phyloP scores from a whole-genome alignment of 2,797 vertebrate genomes.

The Nasua narica region DNA sequence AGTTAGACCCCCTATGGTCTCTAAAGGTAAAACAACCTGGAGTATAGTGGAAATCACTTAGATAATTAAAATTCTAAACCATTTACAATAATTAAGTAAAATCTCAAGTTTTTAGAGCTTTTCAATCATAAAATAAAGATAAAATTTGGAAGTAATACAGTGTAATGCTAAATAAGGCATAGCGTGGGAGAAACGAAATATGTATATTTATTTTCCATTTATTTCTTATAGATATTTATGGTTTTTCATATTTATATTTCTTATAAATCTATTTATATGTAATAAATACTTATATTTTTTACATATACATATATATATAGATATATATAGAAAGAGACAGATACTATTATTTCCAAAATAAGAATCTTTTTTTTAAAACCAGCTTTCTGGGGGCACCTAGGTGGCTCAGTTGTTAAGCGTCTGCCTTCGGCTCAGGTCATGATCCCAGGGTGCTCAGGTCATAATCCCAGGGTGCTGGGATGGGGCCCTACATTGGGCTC shows the following conservation, averaged over 20 bases:
- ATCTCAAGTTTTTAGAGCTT: background rate
- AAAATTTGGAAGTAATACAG: background rate
- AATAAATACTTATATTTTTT: background rate
- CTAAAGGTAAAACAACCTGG: background rate
- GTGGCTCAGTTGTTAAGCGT: too few species aligned
- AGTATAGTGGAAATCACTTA: background rate
- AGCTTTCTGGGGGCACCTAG: background rate
- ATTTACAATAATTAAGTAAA: background rate
- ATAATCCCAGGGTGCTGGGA: too few species aligned
- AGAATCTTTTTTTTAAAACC: background rate
- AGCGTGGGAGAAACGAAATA: background rate
- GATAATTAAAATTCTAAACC: background rate
- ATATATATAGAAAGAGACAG: background rate
- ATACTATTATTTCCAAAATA: background rate
- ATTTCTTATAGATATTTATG: background rate
- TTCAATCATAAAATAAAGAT: background rate
- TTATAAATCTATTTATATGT: background rate
- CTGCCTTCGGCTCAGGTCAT: too few species aligned
- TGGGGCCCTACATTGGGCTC: too few species aligned
- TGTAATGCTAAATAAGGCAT: background rate
- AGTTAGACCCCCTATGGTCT: background rate
- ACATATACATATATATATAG: background rate
- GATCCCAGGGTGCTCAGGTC: too few species aligned
- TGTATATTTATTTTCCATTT: background rate
- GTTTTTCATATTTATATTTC: background rate